These are phyloP conservation scores for Albula goreensis DNA, from an alignment of 2,113 vertebrate species.

Conservation along the genomic window DNA sequence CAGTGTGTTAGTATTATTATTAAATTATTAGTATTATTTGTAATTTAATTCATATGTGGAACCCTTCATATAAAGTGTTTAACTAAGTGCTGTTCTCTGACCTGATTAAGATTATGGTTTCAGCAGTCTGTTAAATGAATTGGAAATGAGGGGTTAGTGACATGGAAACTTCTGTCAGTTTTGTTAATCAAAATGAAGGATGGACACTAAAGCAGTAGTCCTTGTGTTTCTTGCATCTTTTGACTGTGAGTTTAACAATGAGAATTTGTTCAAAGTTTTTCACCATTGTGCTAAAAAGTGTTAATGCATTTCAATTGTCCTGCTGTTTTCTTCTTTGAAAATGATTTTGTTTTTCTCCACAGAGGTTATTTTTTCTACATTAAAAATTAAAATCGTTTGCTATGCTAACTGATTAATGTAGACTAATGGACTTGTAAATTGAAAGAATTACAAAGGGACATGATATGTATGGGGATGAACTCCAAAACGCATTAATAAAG, in stretches of 20 bases:
- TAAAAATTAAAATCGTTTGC: constrained; percentile 28
- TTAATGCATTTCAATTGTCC: background rate
- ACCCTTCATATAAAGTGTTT: background rate
- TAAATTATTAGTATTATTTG: background rate
- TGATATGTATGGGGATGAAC: constrained; percentile 57
- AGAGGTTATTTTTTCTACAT: constrained; percentile 21
- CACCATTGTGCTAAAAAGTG: background rate
- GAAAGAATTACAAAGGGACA: constrained; percentile 38
- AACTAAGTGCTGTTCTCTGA: background rate
- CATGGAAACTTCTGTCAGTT: background rate
- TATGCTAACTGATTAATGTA: constrained; percentile 42
- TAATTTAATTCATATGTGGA: background rate
- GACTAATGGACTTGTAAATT: constrained; percentile 25
- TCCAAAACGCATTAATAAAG: constrained; percentile 70
- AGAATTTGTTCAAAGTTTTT: background rate
- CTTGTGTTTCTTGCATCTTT: background rate
- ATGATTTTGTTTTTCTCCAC: constrained; percentile 1
- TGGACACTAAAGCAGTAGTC: background rate
- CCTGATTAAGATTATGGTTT: background rate
- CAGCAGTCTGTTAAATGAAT: background rate
- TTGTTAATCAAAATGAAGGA: background rate
- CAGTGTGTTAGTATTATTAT: background rate
- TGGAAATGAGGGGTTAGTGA: background rate
- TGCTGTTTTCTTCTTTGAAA: constrained; percentile 12
- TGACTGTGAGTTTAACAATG: background rate